These are phyloP conservation scores for Crenichthys baileyi DNA, from an alignment of 2,797 vertebrate genomes.

Conservation along the genomic window DNA sequence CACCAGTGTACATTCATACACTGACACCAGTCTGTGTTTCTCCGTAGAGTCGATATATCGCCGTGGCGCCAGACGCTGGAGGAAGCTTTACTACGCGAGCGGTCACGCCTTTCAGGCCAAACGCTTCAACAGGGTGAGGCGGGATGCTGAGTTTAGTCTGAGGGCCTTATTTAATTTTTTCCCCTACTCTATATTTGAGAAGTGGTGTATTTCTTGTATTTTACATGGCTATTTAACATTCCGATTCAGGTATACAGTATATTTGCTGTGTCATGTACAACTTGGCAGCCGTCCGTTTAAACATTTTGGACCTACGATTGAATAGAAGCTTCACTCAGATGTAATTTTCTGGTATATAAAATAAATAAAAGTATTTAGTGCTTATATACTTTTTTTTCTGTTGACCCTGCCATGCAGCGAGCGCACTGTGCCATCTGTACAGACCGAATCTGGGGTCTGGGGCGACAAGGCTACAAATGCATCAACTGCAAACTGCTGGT, in stretches of 20 bases:
- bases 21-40: background rate
- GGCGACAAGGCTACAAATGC: slow-evolving; percentile 98
- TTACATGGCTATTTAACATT: background rate
- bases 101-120: slow-evolving; percentile 99
- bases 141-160: background rate
- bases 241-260: background rate
- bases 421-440: slow-evolving; percentile 98
- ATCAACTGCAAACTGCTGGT: slow-evolving; percentile 98
- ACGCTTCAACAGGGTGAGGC: slow-evolving; percentile 94
- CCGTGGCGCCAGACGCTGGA: slow-evolving; percentile 95
- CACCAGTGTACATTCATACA: background rate
- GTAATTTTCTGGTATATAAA: slow-evolving; percentile 8
- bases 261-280: background rate
- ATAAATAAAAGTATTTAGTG: slow-evolving; percentile 10
- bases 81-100: slow-evolving; percentile 97
- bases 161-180: background rate
- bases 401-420: slow-evolving; percentile 77
- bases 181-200: background rate
- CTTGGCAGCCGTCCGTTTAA: background rate
- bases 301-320: background rate
- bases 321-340: background rate
- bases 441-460: slow-evolving; percentile 97
- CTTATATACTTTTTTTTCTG: slow-evolving; percentile 1
- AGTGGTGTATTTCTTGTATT: background rate
- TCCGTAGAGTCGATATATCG: slow-evolving; percentile 96